Percentiles rank a stretch among this genome's conserved stretches.
These are phyloP conservation scores for Artibeus lituratus DNA, from an alignment of 2,797 vertebrate genomes.

Conservation along the genomic window DNA sequence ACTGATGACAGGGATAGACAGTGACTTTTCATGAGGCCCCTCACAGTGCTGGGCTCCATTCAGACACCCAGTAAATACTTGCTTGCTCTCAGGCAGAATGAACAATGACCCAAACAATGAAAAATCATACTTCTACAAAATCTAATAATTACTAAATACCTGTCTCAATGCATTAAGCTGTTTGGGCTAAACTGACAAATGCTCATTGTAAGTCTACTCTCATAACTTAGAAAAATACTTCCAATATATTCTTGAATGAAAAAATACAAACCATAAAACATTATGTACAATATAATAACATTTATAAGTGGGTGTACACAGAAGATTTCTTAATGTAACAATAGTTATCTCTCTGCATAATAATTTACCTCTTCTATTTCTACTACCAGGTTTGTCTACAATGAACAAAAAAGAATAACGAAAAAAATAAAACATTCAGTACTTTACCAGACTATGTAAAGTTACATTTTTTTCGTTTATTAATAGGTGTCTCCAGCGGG, in stretches of 20 bases:
- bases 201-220: not conserved
- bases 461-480: not conserved
- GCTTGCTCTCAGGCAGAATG: not conserved
- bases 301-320: not conserved
- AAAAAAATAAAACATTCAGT: not conserved
- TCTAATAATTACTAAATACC: not conserved
- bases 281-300: not conserved
- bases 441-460: not conserved
- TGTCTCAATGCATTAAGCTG: not conserved
- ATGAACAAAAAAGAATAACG: not conserved
- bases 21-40: not conserved
- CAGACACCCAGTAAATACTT: not conserved
- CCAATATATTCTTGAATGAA: not conserved
- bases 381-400: constrained; percentile 4
- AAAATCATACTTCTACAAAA: not conserved
- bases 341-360: not conserved
- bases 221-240: not conserved
- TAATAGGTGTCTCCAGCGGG: not conserved
- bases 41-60: not conserved
- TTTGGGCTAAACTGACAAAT: not conserved
- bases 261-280: not conserved
- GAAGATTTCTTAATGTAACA: not conserved
- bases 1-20: fast-evolving
- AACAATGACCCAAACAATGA: not conserved
- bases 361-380: not conserved